Conservation (phyloP, 1,140 invertebrate genomes). For the Aphelenchoides fujianensis region DNA sequence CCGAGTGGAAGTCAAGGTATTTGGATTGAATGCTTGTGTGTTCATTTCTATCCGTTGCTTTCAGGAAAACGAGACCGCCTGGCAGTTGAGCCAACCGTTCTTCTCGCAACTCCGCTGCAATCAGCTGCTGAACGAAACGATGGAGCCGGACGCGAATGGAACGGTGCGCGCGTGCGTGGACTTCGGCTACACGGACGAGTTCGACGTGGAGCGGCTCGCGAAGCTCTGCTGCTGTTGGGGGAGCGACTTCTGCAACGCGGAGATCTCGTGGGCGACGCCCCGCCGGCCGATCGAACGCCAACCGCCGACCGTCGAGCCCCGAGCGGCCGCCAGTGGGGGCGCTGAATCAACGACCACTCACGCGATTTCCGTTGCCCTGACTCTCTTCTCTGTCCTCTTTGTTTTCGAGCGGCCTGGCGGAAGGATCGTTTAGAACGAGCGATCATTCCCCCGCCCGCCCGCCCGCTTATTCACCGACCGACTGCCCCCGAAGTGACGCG, state of each 20-base stretch:
- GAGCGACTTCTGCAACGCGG: background rate
- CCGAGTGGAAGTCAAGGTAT: constrained; percentile 7
- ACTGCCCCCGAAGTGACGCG: too few relatives aligned
- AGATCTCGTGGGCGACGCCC: background rate
- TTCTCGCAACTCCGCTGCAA: background rate
- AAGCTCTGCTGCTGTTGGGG: constrained; percentile 7
- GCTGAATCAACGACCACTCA: background rate
- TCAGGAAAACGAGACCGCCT: constrained; percentile 10
- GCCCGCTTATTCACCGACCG: too few relatives aligned
- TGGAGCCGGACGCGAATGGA: background rate
- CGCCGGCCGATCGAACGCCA: background rate
- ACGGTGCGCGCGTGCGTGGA: background rate
- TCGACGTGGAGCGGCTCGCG: background rate
- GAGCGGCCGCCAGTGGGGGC: background rate
- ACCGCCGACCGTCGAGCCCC: background rate
- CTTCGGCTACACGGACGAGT: constrained; percentile 4
- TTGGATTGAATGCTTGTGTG: background rate
- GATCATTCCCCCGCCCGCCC: background rate
- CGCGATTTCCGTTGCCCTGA: background rate
- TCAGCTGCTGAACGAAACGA: background rate
- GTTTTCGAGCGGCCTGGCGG: background rate
- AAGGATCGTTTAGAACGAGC: background rate
- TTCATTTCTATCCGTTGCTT: constrained; percentile 1
- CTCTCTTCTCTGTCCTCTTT: background rate
- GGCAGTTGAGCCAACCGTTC: constrained; percentile 7